Evolutionary conservation across 2,797 vertebrate genomes (phyloP).

Genomic region (Allobates femoralis): DNA sequence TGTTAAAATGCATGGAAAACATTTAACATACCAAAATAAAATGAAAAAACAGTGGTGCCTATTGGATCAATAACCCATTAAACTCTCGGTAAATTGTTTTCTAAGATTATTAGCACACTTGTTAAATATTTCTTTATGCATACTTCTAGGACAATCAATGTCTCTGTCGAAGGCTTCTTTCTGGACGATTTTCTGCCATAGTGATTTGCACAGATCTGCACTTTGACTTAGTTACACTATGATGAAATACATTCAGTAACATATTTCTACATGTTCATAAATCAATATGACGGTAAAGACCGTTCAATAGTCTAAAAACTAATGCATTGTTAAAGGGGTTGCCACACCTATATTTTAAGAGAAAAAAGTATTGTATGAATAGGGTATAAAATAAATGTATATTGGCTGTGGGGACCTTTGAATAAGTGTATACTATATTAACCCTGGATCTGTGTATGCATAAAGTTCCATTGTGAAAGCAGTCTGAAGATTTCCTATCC

Average conservation of each 20-base stretch:
- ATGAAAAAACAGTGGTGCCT: not conserved
- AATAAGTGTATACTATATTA: too few relatives aligned
- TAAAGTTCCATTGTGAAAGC: too few relatives aligned
- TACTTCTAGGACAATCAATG: not conserved
- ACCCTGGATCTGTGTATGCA: too few relatives aligned
- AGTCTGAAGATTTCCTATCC: too few relatives aligned
- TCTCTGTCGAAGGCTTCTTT: not conserved
- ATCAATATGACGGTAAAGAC: too few relatives aligned
- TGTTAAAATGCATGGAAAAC: not conserved
- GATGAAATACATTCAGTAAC: not conserved
- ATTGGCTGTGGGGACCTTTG: too few relatives aligned
- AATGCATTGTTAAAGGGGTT: too few relatives aligned
- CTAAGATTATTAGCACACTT: not conserved
- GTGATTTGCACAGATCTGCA: not conserved
- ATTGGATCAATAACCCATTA: not conserved
- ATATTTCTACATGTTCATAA: not conserved
- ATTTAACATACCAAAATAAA: not conserved
- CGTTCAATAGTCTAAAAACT: too few relatives aligned
- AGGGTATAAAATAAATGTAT: too few relatives aligned
- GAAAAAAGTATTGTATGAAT: too few relatives aligned
- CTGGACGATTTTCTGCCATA: not conserved
- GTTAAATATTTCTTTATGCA: not conserved
- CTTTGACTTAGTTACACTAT: not conserved
- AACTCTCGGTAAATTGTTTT: not conserved
- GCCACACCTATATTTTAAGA: too few relatives aligned